Base-by-base conservation (phyloP, 37 sponge, comb jelly and placozoan genomes). In the Agelas oroides region DNA sequence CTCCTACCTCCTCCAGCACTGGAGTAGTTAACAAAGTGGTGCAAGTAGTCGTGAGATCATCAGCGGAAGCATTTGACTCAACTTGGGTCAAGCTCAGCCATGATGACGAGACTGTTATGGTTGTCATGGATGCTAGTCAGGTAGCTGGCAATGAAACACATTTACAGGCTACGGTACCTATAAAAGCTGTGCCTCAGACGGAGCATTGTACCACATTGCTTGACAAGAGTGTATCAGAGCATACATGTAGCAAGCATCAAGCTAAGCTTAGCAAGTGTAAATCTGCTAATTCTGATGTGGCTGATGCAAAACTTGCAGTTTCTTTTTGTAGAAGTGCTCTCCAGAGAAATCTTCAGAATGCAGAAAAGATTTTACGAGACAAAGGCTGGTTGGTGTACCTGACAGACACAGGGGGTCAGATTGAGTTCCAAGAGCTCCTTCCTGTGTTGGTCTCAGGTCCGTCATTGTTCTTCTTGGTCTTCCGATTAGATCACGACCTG, bases 361-460 rank as follows among this genome's bases (percentile, higher is more conserved):
- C 46, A 46, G 46, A 12, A 12, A 46, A 8, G 46, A 8, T 8
- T 46, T 46, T 8, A 3, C 62, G 11, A 14, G 62, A 67, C 5
- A 54, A 37, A 35, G 28, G 24, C 3, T 61, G 62, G 62, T 14
- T 61, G 55, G 31, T 46, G 6, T 58, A 76, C 37, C 31, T 76
- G 5, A 59, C 59, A 25, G 76, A 76, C 56, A 58, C 76, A 31
- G 76, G 76, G 23, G 76, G 59, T 30, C 76, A 76, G n/a, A 30
- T 35, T 36, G 76, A 59, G 16, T 59, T 76, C 36, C 76, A 76
- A 21, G 76, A 76, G 36, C 18, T 56, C 27, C 59, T 76, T 30
- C 76, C 76, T 46, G 21, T 52, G 1, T 30, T 79, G 6, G 67
- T 79, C 27, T 65, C 65, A 18, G 65, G 67, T 38, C 67, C 80